These are phyloP conservation scores for Eptesicus fuscus DNA, from an alignment of 2,113 vertebrate genomes.

Conservation along the genomic window DNA sequence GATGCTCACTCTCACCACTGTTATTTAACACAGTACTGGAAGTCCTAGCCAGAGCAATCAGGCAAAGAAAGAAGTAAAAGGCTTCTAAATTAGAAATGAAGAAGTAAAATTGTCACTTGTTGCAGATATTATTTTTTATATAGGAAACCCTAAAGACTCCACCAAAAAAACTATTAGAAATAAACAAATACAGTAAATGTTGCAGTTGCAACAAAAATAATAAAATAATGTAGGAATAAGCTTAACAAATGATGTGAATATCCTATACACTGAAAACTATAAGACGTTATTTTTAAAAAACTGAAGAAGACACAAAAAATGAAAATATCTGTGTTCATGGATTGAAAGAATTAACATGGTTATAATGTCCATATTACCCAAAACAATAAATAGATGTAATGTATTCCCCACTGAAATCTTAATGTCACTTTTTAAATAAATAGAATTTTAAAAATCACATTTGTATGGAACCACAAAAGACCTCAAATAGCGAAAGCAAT, in stretches of 20 bases:
- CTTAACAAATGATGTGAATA: not conserved
- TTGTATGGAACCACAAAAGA: not conserved
- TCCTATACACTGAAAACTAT: not conserved
- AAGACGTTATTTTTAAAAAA: not conserved
- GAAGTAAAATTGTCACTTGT: not conserved
- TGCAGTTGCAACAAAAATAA: not conserved
- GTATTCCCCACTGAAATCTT: not conserved
- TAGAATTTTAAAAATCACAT: not conserved
- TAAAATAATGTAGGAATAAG: not conserved
- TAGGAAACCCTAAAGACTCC: not conserved
- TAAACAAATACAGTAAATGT: not conserved
- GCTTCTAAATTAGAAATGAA: not conserved
- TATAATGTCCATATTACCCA: not conserved
- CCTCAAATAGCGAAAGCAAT: not conserved
- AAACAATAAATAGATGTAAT: not conserved
- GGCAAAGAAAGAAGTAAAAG: not conserved
- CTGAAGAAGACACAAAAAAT: not conserved
- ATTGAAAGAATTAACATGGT: not conserved
- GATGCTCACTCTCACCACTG: not conserved
- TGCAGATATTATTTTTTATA: not conserved
- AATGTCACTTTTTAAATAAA: not conserved
- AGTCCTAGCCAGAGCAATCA: not conserved
- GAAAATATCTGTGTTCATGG: not conserved
- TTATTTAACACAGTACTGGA: not conserved
- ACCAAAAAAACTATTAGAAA: not conserved